phyloP scores from a whole-genome alignment of 2,113 vertebrate genomes.

The Sphyrna mokarran region DNA sequence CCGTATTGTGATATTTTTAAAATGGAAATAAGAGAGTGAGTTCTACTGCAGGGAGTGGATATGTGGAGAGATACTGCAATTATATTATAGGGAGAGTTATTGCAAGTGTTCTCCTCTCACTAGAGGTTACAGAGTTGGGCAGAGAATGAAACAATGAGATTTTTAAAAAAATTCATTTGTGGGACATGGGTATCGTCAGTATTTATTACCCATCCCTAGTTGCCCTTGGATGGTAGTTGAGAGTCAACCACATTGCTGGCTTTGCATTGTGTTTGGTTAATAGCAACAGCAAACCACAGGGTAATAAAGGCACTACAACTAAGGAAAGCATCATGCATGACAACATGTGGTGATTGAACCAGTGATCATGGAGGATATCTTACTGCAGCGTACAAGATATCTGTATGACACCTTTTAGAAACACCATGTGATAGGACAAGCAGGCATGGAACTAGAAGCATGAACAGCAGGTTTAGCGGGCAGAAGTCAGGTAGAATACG shows the following conservation, averaged over 20 bases:
- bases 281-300: background rate
- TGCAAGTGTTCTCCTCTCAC: no score
- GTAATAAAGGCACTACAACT: background rate
- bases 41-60: background rate
- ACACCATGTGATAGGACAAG: background rate
- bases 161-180: background rate
- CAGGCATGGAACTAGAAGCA: background rate
- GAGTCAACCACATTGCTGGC: no score
- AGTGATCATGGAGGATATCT: background rate
- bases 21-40: no score
- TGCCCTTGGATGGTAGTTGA: no score
- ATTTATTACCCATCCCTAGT: no score
- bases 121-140: background rate
- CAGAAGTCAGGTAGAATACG: background rate
- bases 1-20: background rate
- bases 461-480: background rate
- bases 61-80: background rate
- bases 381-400: background rate
- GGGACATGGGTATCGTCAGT: no score
- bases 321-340: background rate
- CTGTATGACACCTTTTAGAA: background rate
- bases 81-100: background rate
- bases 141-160: background rate
- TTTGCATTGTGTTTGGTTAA: background rate
- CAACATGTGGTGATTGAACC: background rate